phyloP scores from a whole-genome alignment of 64 coral and sea anemone species.

The Catalaphyllia jardinei region DNA sequence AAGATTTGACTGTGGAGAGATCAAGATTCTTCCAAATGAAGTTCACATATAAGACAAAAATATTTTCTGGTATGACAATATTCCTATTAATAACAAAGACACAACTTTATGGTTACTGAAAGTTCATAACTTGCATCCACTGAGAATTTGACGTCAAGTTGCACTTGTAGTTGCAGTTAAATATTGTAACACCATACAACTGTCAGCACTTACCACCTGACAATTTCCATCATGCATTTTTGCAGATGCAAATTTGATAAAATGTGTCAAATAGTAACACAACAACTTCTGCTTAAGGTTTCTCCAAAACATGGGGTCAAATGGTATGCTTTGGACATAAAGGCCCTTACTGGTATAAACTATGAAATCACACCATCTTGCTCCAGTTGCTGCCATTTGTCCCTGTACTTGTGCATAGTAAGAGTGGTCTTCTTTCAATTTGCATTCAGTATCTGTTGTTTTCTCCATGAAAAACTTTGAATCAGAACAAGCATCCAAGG shows the following conservation, averaged over 20 bases:
- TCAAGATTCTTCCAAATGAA: not conserved
- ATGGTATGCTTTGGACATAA: constrained; percentile 42
- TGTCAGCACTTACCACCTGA: not conserved
- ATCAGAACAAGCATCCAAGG: constrained; percentile 35
- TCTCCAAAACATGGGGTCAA: constrained; percentile 33
- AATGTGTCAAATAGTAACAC: constrained; percentile 20
- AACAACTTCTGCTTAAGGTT: constrained; percentile 25
- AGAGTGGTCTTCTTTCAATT: constrained; percentile 24
- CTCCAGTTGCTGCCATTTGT: constrained; percentile 18
- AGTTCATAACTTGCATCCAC: not conserved
- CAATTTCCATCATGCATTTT: not conserved
- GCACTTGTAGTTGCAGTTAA: not conserved
- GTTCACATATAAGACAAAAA: not conserved
- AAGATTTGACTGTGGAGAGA: not conserved
- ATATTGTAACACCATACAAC: not conserved
- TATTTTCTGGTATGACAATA: not conserved
- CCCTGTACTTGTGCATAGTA: constrained; percentile 51
- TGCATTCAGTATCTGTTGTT: constrained; percentile 7
- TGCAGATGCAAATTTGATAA: constrained; percentile 31
- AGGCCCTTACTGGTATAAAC: constrained; percentile 35
- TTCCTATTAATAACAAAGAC: not conserved
- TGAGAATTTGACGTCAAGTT: not conserved
- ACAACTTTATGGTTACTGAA: not conserved
- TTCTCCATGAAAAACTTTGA: constrained; percentile 42
- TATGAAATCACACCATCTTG: constrained; percentile 46